These are phyloP conservation scores for Ceratosolen fusciceps DNA, from an alignment of 1,140 invertebrate species.

Conservation along the genomic window DNA sequence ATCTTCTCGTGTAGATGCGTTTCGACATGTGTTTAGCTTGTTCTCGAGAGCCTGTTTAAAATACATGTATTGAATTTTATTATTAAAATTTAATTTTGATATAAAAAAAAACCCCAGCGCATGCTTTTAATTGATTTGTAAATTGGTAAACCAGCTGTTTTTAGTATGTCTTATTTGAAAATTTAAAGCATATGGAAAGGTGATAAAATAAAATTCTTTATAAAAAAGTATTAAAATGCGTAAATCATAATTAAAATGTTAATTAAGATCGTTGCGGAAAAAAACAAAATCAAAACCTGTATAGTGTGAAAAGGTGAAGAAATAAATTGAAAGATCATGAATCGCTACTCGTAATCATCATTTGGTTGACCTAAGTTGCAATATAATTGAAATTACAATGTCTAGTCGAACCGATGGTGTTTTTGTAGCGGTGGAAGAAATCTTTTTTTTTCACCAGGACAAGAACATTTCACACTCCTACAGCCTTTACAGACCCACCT, in stretches of 20 bases:
- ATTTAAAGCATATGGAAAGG: background rate
- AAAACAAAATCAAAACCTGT: conserved; percentile 67
- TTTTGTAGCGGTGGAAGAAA: conserved; percentile 54
- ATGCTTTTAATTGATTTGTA: background rate
- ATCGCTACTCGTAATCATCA: conserved; percentile 53
- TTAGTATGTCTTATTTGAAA: background rate
- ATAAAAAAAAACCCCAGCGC: background rate
- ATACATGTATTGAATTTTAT: background rate
- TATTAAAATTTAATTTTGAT: too few species aligned
- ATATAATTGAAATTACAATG: conserved; percentile 61
- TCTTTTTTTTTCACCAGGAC: conserved; percentile 64
- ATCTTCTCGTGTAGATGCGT: conserved; percentile 66
- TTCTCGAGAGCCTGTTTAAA: conserved; percentile 67
- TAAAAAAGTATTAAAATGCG: conserved; percentile 17
- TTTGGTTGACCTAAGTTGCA: conserved; percentile 64
- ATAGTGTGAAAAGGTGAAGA: conserved; percentile 55
- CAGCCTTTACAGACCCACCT: conserved; percentile 73
- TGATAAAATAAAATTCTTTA: background rate
- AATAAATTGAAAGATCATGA: conserved; percentile 33
- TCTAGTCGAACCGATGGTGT: conserved; percentile 57
- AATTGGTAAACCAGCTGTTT: background rate
- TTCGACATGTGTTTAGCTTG: conserved; percentile 69
- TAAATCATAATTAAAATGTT: conserved; percentile 26
- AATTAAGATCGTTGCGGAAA: conserved; percentile 56
- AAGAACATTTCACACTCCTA: conserved; percentile 71